phyloP scores from a whole-genome alignment of 2,113 vertebrate genomes.

The Phyllostomus discolor region DNA sequence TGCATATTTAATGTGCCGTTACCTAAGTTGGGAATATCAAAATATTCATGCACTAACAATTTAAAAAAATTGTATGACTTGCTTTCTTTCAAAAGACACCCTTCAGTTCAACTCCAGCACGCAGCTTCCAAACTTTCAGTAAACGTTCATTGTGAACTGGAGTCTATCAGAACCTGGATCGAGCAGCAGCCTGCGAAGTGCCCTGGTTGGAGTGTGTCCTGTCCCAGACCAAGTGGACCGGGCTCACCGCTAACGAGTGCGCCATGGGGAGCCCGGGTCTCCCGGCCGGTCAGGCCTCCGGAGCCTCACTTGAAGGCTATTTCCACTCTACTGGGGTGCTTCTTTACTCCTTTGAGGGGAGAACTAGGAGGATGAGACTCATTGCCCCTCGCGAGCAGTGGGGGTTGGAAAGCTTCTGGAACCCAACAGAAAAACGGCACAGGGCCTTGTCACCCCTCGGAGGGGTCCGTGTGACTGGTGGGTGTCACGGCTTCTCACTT shows the following conservation, averaged over 20 bases:
- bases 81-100: background rate
- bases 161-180: background rate
- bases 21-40: background rate
- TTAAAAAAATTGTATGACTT: background rate
- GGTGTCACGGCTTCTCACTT: background rate
- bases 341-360: background rate
- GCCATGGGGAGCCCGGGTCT: background rate
- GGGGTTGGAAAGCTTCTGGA: background rate
- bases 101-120: background rate
- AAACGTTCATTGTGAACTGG: background rate
- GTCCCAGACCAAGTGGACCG: background rate
- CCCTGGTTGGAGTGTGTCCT: background rate
- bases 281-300: background rate
- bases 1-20: background rate
- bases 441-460: background rate
- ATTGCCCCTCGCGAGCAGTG: background rate
- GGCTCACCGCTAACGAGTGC: background rate
- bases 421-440: background rate
- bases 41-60: background rate
- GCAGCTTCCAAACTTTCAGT: background rate
- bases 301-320: background rate
- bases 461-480: background rate
- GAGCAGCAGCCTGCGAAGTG: background rate
- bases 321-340: background rate
- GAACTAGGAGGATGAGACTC: background rate